These are phyloP conservation scores for Pyrrhosoma nymphula DNA, from an alignment of 2,888 invertebrate genomes.

Conservation along the genomic window DNA sequence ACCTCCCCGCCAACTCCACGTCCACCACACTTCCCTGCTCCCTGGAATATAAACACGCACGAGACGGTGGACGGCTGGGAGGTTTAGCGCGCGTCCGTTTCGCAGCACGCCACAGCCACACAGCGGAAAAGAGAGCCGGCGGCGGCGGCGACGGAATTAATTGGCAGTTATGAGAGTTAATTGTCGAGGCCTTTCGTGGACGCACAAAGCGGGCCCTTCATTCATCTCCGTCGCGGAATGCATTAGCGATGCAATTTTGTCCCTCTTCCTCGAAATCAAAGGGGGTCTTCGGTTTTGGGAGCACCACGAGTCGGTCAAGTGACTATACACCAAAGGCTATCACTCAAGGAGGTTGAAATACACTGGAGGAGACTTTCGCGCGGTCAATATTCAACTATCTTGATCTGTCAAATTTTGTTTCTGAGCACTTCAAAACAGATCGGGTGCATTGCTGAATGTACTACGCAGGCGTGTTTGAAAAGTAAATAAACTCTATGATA, in stretches of 20 bases:
- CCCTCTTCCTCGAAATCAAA: background rate
- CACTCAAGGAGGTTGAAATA: no score
- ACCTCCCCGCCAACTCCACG: background rate
- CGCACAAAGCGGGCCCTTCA: background rate
- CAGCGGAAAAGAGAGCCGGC: background rate
- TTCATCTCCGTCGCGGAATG: background rate
- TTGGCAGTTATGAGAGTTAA: slow-evolving; percentile 10
- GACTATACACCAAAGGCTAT: no score
- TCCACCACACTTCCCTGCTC: background rate
- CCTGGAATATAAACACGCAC: background rate
- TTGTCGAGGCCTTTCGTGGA: background rate
- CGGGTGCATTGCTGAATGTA: no score
- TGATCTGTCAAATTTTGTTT: no score
- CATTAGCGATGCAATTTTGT: background rate
- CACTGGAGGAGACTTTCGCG: no score
- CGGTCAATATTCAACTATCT: no score
- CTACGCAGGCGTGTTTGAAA: no score
- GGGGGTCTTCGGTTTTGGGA: background rate
- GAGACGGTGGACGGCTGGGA: background rate
- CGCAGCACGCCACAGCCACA: background rate
- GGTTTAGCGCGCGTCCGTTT: background rate
- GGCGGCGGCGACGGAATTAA: background rate
- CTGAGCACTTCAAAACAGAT: no score
- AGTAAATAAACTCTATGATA: no score
- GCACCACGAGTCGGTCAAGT: background rate